These are phyloP conservation scores for Griposia aprilina DNA, from an alignment of 2,888 invertebrate genomes.

Conservation along the genomic window DNA sequence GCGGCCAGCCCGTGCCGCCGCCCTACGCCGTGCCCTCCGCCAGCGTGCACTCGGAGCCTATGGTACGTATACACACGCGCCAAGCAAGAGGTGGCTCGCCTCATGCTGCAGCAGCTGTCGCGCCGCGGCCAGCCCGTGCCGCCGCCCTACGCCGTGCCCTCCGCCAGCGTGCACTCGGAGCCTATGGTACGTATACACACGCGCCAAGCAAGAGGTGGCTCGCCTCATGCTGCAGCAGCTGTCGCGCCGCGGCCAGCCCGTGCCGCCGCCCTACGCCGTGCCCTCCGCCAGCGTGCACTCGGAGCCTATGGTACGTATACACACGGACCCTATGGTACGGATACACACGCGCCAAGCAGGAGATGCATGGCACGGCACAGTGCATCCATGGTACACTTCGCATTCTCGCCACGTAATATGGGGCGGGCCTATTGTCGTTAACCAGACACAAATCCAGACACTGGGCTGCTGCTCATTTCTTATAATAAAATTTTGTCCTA, in stretches of 20 bases:
- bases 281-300: slow-evolving; percentile 28
- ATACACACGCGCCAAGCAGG: neutral
- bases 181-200: slow-evolving; percentile 14
- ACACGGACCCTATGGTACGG: too few relatives aligned
- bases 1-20: slow-evolving; percentile 78
- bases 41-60: slow-evolving; percentile 30
- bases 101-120: slow-evolving; percentile 84
- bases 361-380: neutral
- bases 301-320: slow-evolving; percentile 24
- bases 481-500: neutral
- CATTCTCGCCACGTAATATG: too few relatives aligned
- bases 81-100: slow-evolving; percentile 91
- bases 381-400: neutral
- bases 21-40: slow-evolving; percentile 66
- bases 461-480: neutral
- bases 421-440: neutral
- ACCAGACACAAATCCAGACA: neutral
- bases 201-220: slow-evolving; percentile 91
- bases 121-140: slow-evolving; percentile 78
- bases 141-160: slow-evolving; percentile 69
- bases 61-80: slow-evolving; percentile 71
- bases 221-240: slow-evolving; percentile 84
- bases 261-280: slow-evolving; percentile 75
- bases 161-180: slow-evolving; percentile 31
- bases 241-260: slow-evolving; percentile 76